Evolutionary conservation across 2,888 invertebrate species (phyloP).

Genomic region (Rotaria macrura): DNA sequence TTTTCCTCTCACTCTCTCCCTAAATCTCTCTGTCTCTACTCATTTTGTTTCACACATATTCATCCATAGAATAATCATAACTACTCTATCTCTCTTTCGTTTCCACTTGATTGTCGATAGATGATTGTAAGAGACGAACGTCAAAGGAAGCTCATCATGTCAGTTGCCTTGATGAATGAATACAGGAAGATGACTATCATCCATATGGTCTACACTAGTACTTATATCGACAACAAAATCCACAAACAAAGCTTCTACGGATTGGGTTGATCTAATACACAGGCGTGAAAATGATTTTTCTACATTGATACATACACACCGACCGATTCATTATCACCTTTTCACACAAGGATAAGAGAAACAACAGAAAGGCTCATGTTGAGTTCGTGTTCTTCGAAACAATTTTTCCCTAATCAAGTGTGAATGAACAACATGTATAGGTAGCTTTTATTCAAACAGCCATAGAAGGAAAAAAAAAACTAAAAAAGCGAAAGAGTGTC

Average conservation of each 20-base stretch:
- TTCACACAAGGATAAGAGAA: slow-evolving; percentile 4
- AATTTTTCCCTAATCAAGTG: slow-evolving; percentile 5
- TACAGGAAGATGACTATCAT: not conserved
- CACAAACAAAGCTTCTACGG: not conserved
- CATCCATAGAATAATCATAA: not conserved
- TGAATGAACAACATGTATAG: not conserved
- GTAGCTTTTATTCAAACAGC: not conserved
- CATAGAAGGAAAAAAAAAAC: not conserved
- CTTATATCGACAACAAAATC: not conserved
- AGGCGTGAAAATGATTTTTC: not conserved
- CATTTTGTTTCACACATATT: not conserved
- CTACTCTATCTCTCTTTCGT: not conserved
- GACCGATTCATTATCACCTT: slow-evolving; percentile 8
- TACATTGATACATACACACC: not conserved
- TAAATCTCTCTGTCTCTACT: not conserved
- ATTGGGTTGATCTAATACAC: not conserved
- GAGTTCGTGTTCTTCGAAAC: not conserved
- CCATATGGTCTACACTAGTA: not conserved
- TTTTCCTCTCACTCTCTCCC: not conserved
- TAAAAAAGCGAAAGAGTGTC: not conserved
- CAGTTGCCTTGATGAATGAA: not conserved
- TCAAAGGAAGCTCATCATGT: slow-evolving; percentile 20
- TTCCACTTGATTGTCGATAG: slow-evolving; percentile 3
- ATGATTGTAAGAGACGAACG: not conserved
- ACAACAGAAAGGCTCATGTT: slow-evolving; percentile 3